Evolutionary conservation across 2,797 vertebrate species (phyloP).

Genomic region (Catostomus latipinnis): DNA sequence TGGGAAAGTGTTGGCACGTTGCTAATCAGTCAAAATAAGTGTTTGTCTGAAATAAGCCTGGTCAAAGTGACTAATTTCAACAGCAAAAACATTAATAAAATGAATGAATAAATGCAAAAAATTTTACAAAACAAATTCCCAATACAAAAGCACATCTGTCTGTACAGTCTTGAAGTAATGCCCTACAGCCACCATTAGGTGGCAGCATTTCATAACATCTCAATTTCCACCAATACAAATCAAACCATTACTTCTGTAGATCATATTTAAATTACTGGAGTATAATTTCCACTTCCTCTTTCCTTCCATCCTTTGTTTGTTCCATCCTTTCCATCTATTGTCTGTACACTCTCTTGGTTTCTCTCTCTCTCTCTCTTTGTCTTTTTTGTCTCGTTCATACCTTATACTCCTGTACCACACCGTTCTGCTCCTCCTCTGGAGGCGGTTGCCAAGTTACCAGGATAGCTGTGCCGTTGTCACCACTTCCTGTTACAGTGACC

Average conservation of each 20-base stretch:
- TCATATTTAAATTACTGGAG: no score
- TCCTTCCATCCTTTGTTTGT: constrained; percentile 1
- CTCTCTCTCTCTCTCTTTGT: not conserved
- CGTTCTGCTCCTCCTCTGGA: constrained; percentile 92
- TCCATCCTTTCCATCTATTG: no score
- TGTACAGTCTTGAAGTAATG: not conserved
- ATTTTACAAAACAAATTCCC: no score
- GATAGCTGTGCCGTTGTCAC: constrained; percentile 92
- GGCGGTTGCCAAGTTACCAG: constrained; percentile 96
- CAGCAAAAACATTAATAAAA: no score
- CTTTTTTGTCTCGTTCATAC: constrained; percentile 71
- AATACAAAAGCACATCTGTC: not conserved
- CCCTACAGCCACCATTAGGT: constrained; percentile 80
- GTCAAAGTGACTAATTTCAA: no score
- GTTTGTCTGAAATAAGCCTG: no score
- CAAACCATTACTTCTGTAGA: not conserved
- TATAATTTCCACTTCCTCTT: not conserved
- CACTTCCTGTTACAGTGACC: constrained; percentile 92
- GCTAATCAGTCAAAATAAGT: no score
- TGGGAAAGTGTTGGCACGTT: no score
- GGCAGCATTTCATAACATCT: constrained; percentile 82
- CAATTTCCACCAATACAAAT: not conserved
- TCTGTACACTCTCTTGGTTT: not conserved
- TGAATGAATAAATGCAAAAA: no score
- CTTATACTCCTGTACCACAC: constrained; percentile 97